phyloP scores from a whole-genome alignment of 2,113 vertebrate genomes.

The Rhinolophus ferrumequinum region DNA sequence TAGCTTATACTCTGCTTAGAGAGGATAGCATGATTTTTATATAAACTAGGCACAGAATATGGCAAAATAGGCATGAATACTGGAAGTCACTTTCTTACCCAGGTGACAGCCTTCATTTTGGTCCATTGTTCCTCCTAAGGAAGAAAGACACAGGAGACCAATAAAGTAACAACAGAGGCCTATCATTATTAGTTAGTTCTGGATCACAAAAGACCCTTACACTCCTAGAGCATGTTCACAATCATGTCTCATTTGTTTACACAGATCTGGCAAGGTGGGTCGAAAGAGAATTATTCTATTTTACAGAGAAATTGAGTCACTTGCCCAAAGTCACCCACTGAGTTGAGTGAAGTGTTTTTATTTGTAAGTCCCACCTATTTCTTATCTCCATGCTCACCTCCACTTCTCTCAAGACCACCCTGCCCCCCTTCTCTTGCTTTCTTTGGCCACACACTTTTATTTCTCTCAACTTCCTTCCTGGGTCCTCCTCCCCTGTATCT shows the following conservation, averaged over 20 bases:
- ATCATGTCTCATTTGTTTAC: neutral
- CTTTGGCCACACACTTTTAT: neutral
- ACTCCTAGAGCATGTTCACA: neutral
- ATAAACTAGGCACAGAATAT: neutral
- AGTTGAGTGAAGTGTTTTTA: neutral
- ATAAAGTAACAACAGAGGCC: neutral
- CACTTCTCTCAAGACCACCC: fast-evolving
- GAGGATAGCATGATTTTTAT: neutral
- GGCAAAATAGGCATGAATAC: neutral
- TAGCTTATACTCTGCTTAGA: neutral
- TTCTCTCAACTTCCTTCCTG: neutral
- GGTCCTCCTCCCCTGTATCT: fast-evolving
- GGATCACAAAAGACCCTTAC: neutral
- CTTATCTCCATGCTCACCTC: neutral
- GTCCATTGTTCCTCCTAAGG: neutral
- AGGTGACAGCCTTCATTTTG: neutral
- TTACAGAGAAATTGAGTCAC: neutral
- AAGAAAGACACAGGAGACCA: neutral
- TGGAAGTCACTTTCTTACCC: neutral
- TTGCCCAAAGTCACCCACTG: neutral
- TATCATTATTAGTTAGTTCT: neutral
- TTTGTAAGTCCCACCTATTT: neutral
- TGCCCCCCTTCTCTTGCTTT: neutral
- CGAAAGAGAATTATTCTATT: neutral
- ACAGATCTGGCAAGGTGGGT: neutral